A percentile compares a stretch with the other conserved stretches of the same genome.
Evolutionary conservation across 30 jellyfish, hydroid and myxozoan genomes (phyloP).

Genomic region (Euphysa ruthae): DNA sequence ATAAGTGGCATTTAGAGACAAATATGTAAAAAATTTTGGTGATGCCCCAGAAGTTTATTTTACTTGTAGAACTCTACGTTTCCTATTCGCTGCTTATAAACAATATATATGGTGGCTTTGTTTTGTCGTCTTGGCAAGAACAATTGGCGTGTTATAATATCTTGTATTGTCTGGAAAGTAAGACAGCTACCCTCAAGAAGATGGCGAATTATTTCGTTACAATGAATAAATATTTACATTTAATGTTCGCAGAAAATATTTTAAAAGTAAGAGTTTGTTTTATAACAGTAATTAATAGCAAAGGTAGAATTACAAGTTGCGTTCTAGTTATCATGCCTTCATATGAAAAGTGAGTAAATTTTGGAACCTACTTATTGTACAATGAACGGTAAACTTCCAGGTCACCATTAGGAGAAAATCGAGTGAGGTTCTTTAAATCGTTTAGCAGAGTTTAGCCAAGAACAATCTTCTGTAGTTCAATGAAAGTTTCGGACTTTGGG

Average conservation of each 20-base stretch:
- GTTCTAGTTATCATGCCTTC: slow-evolving; percentile 33
- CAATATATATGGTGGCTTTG: slow-evolving; percentile 2
- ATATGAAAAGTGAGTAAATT: slow-evolving; percentile 29
- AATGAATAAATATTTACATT: no score
- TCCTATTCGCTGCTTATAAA: no score
- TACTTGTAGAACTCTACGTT: no score
- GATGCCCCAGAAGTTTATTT: no score
- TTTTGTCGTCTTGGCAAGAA: not conserved
- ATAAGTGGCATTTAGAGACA: no score
- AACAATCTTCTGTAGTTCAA: slow-evolving; percentile 19
- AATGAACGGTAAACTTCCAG: slow-evolving; percentile 44
- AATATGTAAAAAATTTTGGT: no score
- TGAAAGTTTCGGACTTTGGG: slow-evolving; percentile 25
- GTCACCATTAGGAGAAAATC: slow-evolving; percentile 34
- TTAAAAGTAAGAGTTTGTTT: slow-evolving; percentile 18
- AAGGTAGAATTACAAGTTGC: slow-evolving; percentile 22
- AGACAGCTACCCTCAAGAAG: no score
- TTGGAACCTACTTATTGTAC: slow-evolving; percentile 27
- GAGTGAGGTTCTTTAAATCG: slow-evolving; percentile 7
- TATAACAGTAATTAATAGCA: not conserved
- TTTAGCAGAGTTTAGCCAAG: not conserved
- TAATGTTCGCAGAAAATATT: no score
- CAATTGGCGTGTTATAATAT: not conserved
- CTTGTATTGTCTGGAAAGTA: slow-evolving; percentile 2
- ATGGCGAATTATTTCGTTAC: no score